A percentile compares a stretch with the other conserved stretches of the same genome.
phyloP scores from a whole-genome alignment of 2,888 invertebrate species.

The Salticus scenicus region DNA sequence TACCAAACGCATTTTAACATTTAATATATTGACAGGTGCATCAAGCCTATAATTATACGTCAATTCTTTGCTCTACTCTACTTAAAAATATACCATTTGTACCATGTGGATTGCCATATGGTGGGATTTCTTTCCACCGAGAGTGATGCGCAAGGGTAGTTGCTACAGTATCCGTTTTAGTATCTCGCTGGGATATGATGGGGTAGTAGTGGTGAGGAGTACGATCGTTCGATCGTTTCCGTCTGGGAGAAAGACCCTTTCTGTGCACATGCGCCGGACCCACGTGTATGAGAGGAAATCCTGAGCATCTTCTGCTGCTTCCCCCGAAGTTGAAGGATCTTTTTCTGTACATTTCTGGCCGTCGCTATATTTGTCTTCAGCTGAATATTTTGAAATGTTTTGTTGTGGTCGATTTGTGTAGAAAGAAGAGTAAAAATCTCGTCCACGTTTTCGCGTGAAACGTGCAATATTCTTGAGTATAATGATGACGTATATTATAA shows the following conservation, averaged over 20 bases:
- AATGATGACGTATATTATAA: no score
- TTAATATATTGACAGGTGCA: no score
- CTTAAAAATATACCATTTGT: not conserved
- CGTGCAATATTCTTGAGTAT: no score
- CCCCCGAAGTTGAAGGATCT: not conserved
- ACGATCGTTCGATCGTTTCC: constrained; percentile 59
- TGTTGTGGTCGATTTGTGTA: not conserved
- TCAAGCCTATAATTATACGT: no score
- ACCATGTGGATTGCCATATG: constrained; percentile 31
- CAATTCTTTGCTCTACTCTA: no score
- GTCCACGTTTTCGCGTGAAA: no score
- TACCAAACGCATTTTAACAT: no score
- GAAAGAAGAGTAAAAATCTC: no score
- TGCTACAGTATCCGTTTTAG: constrained; percentile 51
- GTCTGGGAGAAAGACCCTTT: constrained; percentile 26
- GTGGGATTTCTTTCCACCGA: not conserved
- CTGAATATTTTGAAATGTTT: not conserved
- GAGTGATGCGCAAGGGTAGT: constrained; percentile 40
- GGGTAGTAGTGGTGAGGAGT: constrained; percentile 5
- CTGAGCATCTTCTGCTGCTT: constrained; percentile 27
- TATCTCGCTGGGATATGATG: constrained; percentile 10
- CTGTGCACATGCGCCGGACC: constrained; percentile 40
- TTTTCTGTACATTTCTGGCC: not conserved
- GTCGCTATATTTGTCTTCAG: not conserved
- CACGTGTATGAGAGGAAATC: constrained; percentile 47